A percentile compares a stretch with the other conserved stretches of the same genome.
phyloP scores from a whole-genome alignment of 2,888 invertebrate genomes.

The Pegoplata infirma region DNA sequence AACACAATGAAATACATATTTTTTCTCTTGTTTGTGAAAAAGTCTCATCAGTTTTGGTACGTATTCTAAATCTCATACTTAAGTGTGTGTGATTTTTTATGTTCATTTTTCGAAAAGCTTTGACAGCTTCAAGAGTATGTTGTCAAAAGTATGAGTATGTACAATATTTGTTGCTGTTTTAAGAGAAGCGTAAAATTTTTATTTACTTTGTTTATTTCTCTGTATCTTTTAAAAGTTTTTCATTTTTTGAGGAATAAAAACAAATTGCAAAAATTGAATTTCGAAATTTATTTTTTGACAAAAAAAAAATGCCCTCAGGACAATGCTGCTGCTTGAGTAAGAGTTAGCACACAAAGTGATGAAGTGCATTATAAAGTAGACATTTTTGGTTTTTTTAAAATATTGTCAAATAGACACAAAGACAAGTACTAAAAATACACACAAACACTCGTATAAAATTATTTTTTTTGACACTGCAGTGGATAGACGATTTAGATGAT shows the following conservation, averaged over 20 bases:
- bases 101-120: slow-evolving; percentile 32
- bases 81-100: slow-evolving; percentile 6
- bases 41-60: too few relatives aligned
- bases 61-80: too few relatives aligned
- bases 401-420: slow-evolving; percentile 42
- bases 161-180: slow-evolving; percentile 17
- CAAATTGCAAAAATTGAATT: too few relatives aligned
- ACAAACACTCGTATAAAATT: background rate
- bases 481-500: slow-evolving; percentile 10
- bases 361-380: slow-evolving; percentile 59
- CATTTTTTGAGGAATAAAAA: background rate
- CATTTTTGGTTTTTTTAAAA: slow-evolving; percentile 59
- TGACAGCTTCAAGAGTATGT: slow-evolving; percentile 45
- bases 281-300: background rate
- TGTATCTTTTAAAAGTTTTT: slow-evolving; percentile 46
- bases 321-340: background rate
- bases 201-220: slow-evolving; percentile 45
- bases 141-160: slow-evolving; percentile 1
- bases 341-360: slow-evolving; percentile 49
- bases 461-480: slow-evolving; percentile 19
- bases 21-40: too few relatives aligned
- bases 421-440: slow-evolving; percentile 22
- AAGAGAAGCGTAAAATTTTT: slow-evolving; percentile 49
- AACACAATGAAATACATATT: too few relatives aligned
- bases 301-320: slow-evolving; percentile 45